A percentile compares a stretch with the other conserved stretches of the same genome.
These are phyloP conservation scores for Phaetusa simplex DNA, from an alignment of 2,113 vertebrate species.

Conservation along the genomic window DNA sequence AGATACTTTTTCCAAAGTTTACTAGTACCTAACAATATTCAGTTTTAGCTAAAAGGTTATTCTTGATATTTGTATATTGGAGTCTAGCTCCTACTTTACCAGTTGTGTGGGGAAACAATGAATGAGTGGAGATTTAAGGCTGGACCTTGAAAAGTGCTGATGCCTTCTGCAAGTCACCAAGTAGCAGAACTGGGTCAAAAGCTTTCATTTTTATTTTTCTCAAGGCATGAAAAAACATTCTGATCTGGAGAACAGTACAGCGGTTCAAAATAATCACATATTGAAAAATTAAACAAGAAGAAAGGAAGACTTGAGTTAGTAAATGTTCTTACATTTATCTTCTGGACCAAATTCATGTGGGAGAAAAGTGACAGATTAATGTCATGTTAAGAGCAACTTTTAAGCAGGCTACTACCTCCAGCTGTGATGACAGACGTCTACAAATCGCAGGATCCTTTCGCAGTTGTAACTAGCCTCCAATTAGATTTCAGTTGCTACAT, in stretches of 20 bases:
- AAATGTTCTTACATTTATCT: neutral
- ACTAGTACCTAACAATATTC: neutral
- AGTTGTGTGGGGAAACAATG: neutral
- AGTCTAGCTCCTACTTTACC: neutral
- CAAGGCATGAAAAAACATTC: neutral
- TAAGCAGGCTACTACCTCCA: neutral
- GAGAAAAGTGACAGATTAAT: neutral
- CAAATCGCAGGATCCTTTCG: neutral
- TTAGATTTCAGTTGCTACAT: neutral
- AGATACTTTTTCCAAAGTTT: neutral
- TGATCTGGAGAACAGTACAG: neutral
- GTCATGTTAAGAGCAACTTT: neutral
- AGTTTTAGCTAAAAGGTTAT: neutral
- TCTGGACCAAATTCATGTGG: neutral
- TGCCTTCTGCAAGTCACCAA: neutral
- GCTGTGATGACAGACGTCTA: neutral
- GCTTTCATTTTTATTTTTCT: neutral
- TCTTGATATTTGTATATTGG: neutral
- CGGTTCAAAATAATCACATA: neutral
- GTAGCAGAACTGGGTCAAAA: neutral
- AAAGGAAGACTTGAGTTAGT: neutral
- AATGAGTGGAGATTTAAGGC: neutral
- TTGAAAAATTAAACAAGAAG: neutral
- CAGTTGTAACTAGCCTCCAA: neutral
- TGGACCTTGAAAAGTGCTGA: neutral